A percentile compares a stretch with the other conserved stretches of the same genome.
Conservation (phyloP, 2,797 vertebrate species). For the Cyclopterus lumpus region DNA sequence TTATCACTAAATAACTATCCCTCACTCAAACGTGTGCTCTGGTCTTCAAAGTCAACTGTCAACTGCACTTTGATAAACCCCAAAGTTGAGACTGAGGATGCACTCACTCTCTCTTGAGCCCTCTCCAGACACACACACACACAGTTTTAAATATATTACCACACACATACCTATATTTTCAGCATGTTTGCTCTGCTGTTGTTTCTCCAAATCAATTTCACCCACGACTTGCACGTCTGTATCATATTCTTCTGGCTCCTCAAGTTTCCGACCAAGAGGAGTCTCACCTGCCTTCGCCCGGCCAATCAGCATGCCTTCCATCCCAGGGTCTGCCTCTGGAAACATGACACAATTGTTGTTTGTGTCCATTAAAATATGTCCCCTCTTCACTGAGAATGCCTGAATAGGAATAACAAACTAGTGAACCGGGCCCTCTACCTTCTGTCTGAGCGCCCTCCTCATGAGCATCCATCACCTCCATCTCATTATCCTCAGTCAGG, state of each 20-base stretch:
- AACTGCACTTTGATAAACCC: neutral
- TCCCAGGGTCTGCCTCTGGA: constrained; percentile 54
- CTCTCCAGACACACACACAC: no score
- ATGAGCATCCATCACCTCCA: constrained; percentile 61
- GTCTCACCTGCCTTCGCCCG: constrained; percentile 45
- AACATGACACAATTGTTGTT: constrained; percentile 3
- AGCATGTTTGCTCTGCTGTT: constrained; percentile 35
- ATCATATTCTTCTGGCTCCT: constrained; percentile 68
- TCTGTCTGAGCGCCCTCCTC: constrained; percentile 53
- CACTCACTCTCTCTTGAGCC: neutral
- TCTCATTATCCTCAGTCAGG: constrained; percentile 50
- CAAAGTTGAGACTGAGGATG: neutral
- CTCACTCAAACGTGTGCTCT: neutral
- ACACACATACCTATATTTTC: constrained; percentile 64
- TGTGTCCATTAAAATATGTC: neutral
- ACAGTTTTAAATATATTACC: neutral
- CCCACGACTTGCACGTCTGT: constrained; percentile 61
- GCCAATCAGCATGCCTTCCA: constrained; percentile 63
- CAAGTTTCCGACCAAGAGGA: constrained; percentile 37
- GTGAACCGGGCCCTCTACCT: constrained; percentile 46
- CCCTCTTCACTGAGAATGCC: neutral
- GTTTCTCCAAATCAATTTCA: constrained; percentile 54
- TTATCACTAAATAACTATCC: neutral
- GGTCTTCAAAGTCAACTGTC: neutral
- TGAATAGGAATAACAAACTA: neutral